Percentiles rank a stretch among this genome's conserved stretches.
Conservation (phyloP, 2,888 invertebrate species). For the Platerodrilus igneus region DNA sequence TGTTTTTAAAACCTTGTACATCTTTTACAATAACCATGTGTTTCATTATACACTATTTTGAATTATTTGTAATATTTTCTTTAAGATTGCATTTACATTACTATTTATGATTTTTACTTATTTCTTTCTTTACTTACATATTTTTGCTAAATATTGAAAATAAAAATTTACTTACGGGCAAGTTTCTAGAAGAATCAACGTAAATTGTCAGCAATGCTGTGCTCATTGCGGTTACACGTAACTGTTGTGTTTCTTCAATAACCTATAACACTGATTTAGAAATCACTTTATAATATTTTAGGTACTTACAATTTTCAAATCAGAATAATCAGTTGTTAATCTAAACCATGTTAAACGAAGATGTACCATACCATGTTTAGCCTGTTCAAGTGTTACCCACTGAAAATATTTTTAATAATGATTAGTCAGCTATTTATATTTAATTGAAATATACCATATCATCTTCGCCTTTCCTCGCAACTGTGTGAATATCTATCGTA, state of each 20-base stretch:
- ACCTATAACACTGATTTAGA: conserved; percentile 52
- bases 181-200: conserved; percentile 85
- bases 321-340: conserved; percentile 64
- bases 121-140: too few species aligned
- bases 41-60: too few species aligned
- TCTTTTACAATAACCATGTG: too few species aligned
- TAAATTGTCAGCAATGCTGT: conserved; percentile 79
- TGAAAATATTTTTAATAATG: conserved; percentile 45
- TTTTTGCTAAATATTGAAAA: background rate
- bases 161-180: conserved; percentile 68
- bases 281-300: conserved; percentile 4
- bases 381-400: conserved; percentile 95
- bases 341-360: conserved; percentile 86
- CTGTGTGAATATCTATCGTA: conserved; percentile 64
- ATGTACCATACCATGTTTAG: conserved; percentile 91
- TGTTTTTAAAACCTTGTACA: too few species aligned
- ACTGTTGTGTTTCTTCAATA: conserved; percentile 66
- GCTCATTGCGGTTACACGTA: conserved; percentile 71
- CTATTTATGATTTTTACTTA: too few species aligned
- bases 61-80: too few species aligned
- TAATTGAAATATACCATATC: conserved; percentile 62
- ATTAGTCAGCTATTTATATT: conserved; percentile 7
- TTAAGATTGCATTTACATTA: too few species aligned
- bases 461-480: conserved; percentile 64
- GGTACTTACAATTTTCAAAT: conserved; percentile 67